phyloP scores from a whole-genome alignment of 2,888 invertebrate species.

The Chrysolina haemoptera region DNA sequence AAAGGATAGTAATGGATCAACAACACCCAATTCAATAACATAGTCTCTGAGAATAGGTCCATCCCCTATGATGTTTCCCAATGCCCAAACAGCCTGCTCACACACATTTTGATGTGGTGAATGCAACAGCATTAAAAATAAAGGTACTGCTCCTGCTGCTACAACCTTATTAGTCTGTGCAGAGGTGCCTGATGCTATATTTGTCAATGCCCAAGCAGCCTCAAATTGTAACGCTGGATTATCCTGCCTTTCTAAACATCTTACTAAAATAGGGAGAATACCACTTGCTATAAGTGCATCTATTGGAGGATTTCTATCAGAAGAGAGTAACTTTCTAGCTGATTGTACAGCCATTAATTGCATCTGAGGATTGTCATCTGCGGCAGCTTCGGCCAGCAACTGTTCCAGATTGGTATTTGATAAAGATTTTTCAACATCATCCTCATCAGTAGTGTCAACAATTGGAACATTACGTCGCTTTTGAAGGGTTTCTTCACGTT shows the following conservation, averaged over 20 bases:
- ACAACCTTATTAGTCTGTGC: conserved; percentile 94
- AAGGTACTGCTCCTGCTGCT: conserved; percentile 94
- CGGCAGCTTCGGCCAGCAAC: conserved; percentile 89
- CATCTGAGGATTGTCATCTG: conserved; percentile 82
- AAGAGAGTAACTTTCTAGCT: conserved; percentile 95
- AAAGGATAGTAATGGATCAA: conserved; percentile 93
- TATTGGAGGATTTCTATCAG: conserved; percentile 98
- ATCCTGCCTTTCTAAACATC: conserved; percentile 89
- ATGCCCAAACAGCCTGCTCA: conserved; percentile 99
- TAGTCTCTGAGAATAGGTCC: conserved; percentile 95
- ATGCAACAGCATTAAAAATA: conserved; percentile 91
- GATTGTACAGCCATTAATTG: conserved; percentile 95
- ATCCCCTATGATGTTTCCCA: conserved; percentile 94
- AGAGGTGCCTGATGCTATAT: conserved; percentile 93
- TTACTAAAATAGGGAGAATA: conserved; percentile 90
- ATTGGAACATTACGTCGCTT: conserved; percentile 96
- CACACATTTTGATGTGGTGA: conserved; percentile 98
- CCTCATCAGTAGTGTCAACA: conserved; percentile 88
- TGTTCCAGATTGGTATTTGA: conserved; percentile 84
- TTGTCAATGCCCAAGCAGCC: conserved; percentile 98
- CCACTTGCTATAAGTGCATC: conserved; percentile 95
- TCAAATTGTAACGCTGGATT: conserved; percentile 95
- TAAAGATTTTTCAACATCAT: conserved; percentile 80
- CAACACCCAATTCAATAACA: conserved; percentile 95
- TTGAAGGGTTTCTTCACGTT: conserved; percentile 96